Evolutionary conservation across 2,888 invertebrate species (phyloP), one percentile per base, ranked within the genome.

Genomic region (Phalera bucephala): DNA sequence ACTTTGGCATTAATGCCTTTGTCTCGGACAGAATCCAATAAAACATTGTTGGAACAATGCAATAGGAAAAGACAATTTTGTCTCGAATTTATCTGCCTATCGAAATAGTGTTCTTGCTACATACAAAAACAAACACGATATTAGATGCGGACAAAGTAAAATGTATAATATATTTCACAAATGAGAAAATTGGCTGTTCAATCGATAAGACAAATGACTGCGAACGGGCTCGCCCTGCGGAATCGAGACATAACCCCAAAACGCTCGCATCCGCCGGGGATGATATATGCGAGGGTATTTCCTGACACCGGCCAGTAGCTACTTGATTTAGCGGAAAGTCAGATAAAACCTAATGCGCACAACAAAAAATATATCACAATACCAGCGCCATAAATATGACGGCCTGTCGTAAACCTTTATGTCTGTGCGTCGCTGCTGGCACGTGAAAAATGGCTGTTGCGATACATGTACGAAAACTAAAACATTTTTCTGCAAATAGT

Each of bases 291-390:
- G 84, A 77, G 85, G 86, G 84, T 80, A 81, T 79, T 82, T 86
- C 87, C 88, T 85, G 86, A 81, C 87, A 85, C 79, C 87, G 88
- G 88, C 88, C 89, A 88, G 88, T 88, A 82, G 87, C 81, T 88
- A 89, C 89, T 89, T 89, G 88, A 89, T 89, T 88, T 89, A 89
- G 87, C 89, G 89, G 89, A 89, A 89, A 89, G 80, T 78, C 79
- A 89, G 89, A 89, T 89, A 89, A 89, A 89, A 88, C 86, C 85
- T 88, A 88, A 89, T 87, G 87, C 80, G 85, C 85, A 87, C 86
- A 87, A 88, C 87, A 88, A 89, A 89, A 88, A 89, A 88, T 84
- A 86, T 84, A 86, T 86, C 84, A 88, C 87, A 89, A 88, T 87
- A 86, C 81, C 79, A 65, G 56, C 64, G 79, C 82, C 87, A 88